Conservation (phyloP, 2,888 invertebrate genomes). For the Drosophila aldrichi region DNA sequence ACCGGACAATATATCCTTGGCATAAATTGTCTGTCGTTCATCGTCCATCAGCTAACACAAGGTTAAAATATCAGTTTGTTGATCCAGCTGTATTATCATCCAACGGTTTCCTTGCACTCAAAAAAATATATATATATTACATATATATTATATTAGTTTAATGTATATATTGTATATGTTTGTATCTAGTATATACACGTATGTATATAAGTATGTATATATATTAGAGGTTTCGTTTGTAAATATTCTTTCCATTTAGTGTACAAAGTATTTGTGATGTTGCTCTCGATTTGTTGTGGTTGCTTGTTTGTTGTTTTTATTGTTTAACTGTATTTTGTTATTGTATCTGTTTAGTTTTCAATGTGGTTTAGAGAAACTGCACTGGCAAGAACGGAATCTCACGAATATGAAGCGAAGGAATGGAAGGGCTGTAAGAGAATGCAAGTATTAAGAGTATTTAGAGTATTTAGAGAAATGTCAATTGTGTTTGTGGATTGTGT, state of each 20-base stretch:
- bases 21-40: slow-evolving; percentile 49
- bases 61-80: slow-evolving; percentile 66
- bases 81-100: slow-evolving; percentile 53
- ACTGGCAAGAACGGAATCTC: slow-evolving; percentile 84
- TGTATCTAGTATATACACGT: slow-evolving; percentile 49
- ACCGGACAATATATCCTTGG: slow-evolving; percentile 62
- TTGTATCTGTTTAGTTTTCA: slow-evolving; percentile 51
- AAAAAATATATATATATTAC: slow-evolving; percentile 58
- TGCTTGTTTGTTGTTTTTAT: slow-evolving; percentile 36
- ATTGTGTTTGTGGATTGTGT: slow-evolving; percentile 3
- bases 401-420: slow-evolving; percentile 83
- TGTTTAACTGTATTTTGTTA: slow-evolving; percentile 37
- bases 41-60: slow-evolving; percentile 54
- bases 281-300: slow-evolving; percentile 40
- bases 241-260: slow-evolving; percentile 66
- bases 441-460: slow-evolving; percentile 54
- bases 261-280: slow-evolving; percentile 68
- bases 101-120: slow-evolving; percentile 69
- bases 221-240: slow-evolving; percentile 66
- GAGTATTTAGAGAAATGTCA: slow-evolving; percentile 43
- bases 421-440: slow-evolving; percentile 83
- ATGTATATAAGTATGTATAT: slow-evolving; percentile 43
- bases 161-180: slow-evolving; percentile 51
- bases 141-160: slow-evolving; percentile 22
- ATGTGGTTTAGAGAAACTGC: slow-evolving; percentile 81